Percentiles rank a stretch among this genome's conserved stretches.
Conservation (phyloP, 2,113 vertebrate species). For the Eublepharis macularius region DNA sequence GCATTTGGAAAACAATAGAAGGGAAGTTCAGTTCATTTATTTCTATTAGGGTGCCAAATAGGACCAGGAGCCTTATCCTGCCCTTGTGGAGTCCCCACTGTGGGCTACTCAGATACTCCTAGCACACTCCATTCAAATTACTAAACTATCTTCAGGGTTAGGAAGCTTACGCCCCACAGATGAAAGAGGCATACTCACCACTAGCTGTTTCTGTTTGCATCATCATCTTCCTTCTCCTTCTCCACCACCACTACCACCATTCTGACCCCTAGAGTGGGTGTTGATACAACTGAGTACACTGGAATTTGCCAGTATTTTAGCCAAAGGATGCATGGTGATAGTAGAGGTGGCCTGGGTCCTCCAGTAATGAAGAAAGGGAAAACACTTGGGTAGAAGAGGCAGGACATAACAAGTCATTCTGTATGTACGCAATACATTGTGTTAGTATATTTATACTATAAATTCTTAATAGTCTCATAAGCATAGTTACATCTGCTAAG, state of each 20-base stretch:
- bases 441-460: neutral
- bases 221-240: too few species aligned
- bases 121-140: neutral
- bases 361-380: neutral
- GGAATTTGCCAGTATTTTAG: neutral
- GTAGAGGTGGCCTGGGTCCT: neutral
- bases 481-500: too few species aligned
- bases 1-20: neutral
- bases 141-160: neutral
- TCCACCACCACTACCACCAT: neutral
- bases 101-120: neutral
- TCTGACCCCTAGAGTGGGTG: neutral
- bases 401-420: neutral
- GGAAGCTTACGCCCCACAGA: too few species aligned
- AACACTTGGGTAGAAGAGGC: neutral
- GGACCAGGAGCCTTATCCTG: neutral
- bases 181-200: neutral
- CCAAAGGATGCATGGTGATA: neutral
- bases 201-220: neutral
- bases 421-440: neutral
- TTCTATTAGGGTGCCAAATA: constrained; percentile 18
- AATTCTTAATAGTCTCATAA: too few species aligned
- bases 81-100: neutral
- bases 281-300: neutral
- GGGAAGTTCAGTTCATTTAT: constrained; percentile 10